Evolutionary conservation across 1,140 invertebrate species (phyloP).

Genomic region (Metaphire vulgaris): DNA sequence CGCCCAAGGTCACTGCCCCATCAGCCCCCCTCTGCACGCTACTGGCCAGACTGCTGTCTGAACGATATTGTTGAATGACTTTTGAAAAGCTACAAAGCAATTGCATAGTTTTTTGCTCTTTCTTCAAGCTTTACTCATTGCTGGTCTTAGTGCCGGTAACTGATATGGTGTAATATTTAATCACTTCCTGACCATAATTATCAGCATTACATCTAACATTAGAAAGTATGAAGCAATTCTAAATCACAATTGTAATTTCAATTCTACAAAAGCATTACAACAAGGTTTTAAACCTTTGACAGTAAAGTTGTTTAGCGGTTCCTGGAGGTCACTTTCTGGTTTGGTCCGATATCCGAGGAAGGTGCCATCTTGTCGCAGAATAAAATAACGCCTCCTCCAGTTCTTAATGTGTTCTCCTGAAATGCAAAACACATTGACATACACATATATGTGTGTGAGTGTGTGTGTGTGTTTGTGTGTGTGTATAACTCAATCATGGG

Average conservation of each 20-base stretch:
- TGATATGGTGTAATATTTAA: neutral
- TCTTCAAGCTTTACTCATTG: too few species aligned
- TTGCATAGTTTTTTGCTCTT: too few species aligned
- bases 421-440: constrained; percentile 16
- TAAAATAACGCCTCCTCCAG: constrained; percentile 93
- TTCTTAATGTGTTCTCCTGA: constrained; percentile 64
- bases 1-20: too few species aligned
- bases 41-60: too few species aligned
- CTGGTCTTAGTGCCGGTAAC: neutral
- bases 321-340: constrained; percentile 68
- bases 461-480: too few species aligned
- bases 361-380: constrained; percentile 84
- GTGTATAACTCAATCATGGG: neutral
- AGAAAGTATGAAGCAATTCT: neutral
- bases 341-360: constrained; percentile 87
- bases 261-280: neutral
- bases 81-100: too few species aligned
- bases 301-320: constrained; percentile 97
- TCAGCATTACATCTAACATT: neutral
- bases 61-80: too few species aligned
- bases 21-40: too few species aligned
- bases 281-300: constrained; percentile 63
- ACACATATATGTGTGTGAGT: too few species aligned
- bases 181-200: neutral
- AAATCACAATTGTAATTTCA: neutral